phyloP scores from a whole-genome alignment of 2,113 vertebrate species.

The Cyanoramphus novaezelandiae region DNA sequence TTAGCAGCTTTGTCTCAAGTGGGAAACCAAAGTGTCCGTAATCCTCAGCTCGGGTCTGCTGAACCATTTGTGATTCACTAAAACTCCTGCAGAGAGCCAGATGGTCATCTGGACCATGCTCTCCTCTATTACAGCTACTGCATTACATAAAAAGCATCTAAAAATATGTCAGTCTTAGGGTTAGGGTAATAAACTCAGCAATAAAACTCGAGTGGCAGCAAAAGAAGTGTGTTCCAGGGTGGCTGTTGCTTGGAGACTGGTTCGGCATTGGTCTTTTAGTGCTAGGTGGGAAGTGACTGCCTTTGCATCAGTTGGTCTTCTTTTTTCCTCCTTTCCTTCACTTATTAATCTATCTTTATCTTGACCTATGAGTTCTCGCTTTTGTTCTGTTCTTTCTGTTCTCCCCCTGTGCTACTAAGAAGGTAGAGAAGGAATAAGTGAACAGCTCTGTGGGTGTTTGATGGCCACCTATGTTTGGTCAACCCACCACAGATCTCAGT shows the following conservation, averaged over 20 bases:
- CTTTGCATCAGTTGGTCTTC: not conserved
- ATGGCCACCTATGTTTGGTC: not conserved
- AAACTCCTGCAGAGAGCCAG: constrained; percentile 37
- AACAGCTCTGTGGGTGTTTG: not conserved
- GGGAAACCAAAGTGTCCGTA: not conserved
- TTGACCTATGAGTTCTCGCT: not conserved
- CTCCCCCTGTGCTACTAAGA: not conserved
- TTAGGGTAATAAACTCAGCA: not conserved
- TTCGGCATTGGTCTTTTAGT: not conserved
- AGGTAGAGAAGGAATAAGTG: not conserved
- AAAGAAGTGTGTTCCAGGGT: not conserved
- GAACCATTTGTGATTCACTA: constrained; percentile 10
- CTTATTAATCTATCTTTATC: not conserved
- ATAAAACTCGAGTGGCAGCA: not conserved
- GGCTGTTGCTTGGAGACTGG: not conserved
- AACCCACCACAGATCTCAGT: not conserved
- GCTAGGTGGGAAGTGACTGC: not conserved
- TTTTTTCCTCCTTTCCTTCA: not conserved
- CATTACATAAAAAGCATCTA: constrained; percentile 21
- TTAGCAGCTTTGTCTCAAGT: not conserved
- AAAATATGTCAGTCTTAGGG: constrained; percentile 3
- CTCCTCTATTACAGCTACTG: constrained; percentile 16
- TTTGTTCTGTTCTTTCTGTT: not conserved
- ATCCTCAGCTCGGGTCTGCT: not conserved
- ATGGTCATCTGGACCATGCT: constrained; percentile 18